A percentile compares a stretch with the other conserved stretches of the same genome.
Evolutionary conservation across 2,888 invertebrate species (phyloP).

Genomic region (Drosophila seclusa): DNA sequence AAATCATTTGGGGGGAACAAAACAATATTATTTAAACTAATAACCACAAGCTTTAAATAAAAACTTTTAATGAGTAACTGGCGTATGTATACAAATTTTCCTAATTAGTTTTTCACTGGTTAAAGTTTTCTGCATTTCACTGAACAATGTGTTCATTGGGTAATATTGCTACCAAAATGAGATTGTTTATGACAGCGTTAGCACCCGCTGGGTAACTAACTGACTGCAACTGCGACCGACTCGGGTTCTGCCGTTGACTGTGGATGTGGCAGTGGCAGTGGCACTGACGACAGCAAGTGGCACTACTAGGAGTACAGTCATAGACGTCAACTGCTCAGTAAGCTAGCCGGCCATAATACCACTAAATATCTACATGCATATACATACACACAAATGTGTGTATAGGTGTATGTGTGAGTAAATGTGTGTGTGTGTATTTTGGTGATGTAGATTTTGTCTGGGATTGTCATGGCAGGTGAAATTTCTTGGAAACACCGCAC

Average conservation of each 20-base stretch:
- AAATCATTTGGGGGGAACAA: not conserved
- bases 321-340: slow-evolving; percentile 57
- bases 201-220: slow-evolving; percentile 59
- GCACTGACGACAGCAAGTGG: slow-evolving; percentile 61
- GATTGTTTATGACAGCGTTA: slow-evolving; percentile 63
- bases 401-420: slow-evolving; percentile 6
- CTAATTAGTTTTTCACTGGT: not conserved
- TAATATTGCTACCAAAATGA: slow-evolving; percentile 52
- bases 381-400: not conserved
- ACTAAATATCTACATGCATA: slow-evolving; percentile 42
- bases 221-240: slow-evolving; percentile 20
- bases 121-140: not conserved
- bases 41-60: not conserved
- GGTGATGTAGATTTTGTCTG: slow-evolving; percentile 41
- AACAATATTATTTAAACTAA: not conserved
- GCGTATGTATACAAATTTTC: not conserved
- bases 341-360: slow-evolving; percentile 61
- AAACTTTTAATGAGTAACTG: not conserved
- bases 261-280: slow-evolving; percentile 21
- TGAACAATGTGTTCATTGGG: slow-evolving; percentile 40
- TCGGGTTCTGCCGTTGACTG: not conserved
- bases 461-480: slow-evolving; percentile 69
- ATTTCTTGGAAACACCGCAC: slow-evolving; percentile 75
- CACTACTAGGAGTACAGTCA: slow-evolving; percentile 70
- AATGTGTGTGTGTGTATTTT: slow-evolving; percentile 11